phyloP scores from a whole-genome alignment of 2,797 vertebrate genomes.

The Coluber constrictor region DNA sequence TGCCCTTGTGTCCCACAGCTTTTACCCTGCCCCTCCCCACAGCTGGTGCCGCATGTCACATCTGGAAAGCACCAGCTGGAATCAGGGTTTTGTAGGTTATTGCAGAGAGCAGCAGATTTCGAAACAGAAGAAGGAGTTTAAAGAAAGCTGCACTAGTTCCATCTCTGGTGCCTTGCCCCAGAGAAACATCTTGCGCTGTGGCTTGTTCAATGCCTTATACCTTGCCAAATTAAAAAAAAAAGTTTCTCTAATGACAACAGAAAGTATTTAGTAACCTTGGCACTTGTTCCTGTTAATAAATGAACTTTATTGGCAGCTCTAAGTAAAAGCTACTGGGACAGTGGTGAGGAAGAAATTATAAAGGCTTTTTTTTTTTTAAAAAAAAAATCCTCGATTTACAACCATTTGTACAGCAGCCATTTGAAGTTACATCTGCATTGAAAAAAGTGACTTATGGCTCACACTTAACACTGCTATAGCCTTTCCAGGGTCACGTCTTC shows the following conservation, averaged over 20 bases:
- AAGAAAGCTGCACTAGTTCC: constrained; percentile 56
- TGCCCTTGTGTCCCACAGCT: background rate
- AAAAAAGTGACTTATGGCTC: background rate
- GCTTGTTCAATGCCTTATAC: constrained; percentile 44
- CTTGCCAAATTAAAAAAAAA: constrained; percentile 49
- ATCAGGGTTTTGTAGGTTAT: background rate
- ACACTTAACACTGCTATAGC: background rate
- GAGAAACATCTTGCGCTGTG: constrained; percentile 22
- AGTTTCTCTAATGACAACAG: constrained; percentile 53
- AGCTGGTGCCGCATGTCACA: background rate
- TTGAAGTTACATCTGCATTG: background rate
- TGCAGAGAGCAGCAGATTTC: constrained; percentile 52
- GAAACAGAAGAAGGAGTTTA: constrained; percentile 47
- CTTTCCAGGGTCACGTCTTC: background rate
- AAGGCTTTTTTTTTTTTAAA: background rate
- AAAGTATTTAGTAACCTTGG: constrained; percentile 51
- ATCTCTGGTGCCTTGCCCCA: constrained; percentile 24
- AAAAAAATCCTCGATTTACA: background rate
- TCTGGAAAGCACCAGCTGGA: background rate
- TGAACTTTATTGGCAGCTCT: background rate
- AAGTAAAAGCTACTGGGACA: background rate
- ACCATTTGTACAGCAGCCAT: background rate
- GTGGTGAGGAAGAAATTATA: no score
- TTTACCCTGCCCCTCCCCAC: background rate
- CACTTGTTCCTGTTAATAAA: constrained; percentile 58